A percentile compares a stretch with the other conserved stretches of the same genome.
Evolutionary conservation across 2,888 invertebrate species (phyloP).

Genomic region (Octonoba sinensis): DNA sequence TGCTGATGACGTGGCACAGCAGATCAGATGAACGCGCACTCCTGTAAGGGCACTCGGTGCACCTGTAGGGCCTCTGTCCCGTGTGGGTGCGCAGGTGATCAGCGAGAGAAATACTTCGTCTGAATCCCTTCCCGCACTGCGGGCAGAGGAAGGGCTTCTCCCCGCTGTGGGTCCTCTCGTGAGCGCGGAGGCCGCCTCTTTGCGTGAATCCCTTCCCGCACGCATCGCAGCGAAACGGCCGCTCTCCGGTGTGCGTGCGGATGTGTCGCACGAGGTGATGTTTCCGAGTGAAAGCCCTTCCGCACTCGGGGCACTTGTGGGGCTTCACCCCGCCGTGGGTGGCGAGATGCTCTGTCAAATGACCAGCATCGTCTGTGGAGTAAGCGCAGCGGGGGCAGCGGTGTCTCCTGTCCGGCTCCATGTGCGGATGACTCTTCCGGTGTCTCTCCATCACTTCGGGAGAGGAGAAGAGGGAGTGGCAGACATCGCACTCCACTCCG

Average conservation of each 20-base stretch:
- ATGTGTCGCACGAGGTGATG: not conserved
- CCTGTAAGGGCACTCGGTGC: not conserved
- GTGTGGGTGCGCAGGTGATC: not conserved
- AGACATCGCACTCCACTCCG: slow-evolving; percentile 9
- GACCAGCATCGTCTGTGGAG: not conserved
- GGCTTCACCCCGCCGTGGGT: slow-evolving; percentile 25
- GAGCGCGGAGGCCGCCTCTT: not conserved
- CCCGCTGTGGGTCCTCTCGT: not conserved
- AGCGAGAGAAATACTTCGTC: not conserved
- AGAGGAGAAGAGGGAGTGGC: slow-evolving; percentile 16
- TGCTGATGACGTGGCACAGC: not conserved
- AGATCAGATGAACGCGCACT: not conserved
- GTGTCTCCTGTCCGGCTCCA: slow-evolving; percentile 11
- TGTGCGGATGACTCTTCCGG: slow-evolving; percentile 4
- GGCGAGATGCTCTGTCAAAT: not conserved
- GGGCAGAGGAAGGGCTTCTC: slow-evolving; percentile 11
- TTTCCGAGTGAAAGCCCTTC: slow-evolving; percentile 5
- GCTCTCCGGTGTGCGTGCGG: slow-evolving; percentile 22
- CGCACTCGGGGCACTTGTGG: slow-evolving; percentile 20
- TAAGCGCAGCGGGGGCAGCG: slow-evolving; percentile 18
- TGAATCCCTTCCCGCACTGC: slow-evolving; percentile 20
- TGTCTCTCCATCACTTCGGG: slow-evolving; percentile 4
- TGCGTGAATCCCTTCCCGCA: not conserved
- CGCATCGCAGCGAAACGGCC: not conserved
- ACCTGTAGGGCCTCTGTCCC: not conserved